phyloP scores from a whole-genome alignment of 2,797 vertebrate species.

The Chiloscyllium punctatum region DNA sequence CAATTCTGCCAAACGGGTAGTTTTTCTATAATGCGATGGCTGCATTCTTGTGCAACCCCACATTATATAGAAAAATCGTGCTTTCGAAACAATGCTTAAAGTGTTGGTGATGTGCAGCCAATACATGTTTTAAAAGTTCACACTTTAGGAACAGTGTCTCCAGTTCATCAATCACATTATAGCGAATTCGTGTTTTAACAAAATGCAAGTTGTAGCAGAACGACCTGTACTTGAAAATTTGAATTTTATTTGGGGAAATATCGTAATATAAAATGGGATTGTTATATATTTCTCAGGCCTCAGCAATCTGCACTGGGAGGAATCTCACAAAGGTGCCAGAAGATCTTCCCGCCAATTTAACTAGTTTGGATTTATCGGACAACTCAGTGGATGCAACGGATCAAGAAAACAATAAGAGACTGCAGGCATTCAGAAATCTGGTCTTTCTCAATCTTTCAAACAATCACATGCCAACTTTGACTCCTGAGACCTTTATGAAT shows the following conservation, averaged over 20 bases:
- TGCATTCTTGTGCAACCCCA: too few relatives aligned
- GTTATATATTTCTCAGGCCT: constrained; percentile 46
- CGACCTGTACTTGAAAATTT: too few relatives aligned
- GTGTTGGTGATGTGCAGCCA: too few relatives aligned
- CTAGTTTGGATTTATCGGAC: constrained; percentile 55
- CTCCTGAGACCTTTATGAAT: constrained; percentile 56
- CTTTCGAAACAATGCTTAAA: too few relatives aligned
- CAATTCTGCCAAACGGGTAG: too few relatives aligned
- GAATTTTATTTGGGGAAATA: background rate
- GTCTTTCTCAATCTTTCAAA: constrained; percentile 56
- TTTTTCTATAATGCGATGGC: too few relatives aligned
- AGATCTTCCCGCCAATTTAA: constrained; percentile 52
- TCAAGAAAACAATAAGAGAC: constrained; percentile 51
- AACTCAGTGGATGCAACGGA: constrained; percentile 54
- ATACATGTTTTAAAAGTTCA: too few relatives aligned
- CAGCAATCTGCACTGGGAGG: constrained; percentile 51
- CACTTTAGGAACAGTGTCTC: too few relatives aligned
- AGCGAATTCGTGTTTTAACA: too few relatives aligned
- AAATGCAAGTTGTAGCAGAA: too few relatives aligned
- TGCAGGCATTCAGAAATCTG: constrained; percentile 50
- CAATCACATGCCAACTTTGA: constrained; percentile 60
- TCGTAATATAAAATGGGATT: background rate
- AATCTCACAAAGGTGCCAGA: constrained; percentile 49
- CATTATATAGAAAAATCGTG: too few relatives aligned
- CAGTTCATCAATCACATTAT: too few relatives aligned